Evolutionary conservation across 2,888 invertebrate genomes (phyloP), one percentile per base, ranked within the genome.

Genomic region (Heliconius erato): DNA sequence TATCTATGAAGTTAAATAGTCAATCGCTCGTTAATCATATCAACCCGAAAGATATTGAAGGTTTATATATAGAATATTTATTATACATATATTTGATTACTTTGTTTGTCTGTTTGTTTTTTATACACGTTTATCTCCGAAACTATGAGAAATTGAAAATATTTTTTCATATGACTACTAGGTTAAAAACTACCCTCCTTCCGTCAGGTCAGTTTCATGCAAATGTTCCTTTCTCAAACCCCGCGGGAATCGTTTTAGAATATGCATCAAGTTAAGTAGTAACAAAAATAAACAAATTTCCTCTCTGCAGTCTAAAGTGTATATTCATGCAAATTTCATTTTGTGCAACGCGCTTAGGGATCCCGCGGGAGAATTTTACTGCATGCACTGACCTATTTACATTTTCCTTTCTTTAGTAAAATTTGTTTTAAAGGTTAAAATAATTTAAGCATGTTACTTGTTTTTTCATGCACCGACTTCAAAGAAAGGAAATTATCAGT

Each of bases 271-370:
- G 72, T 72, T 11, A 71, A 14, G 16, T 26, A 49, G 16, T 44
- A 44, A 72, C 44, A 44, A 72, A 72, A 49, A 72, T 49, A 72
- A 72, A 72, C 72, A 72, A 44, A 7, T 7, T 9, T 44, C 44
- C 44, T 26, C n/a, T 16, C 1, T 49, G 26, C 26, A 49, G 26
- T 72, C 72, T 16, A 72, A 12, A 72, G 72, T 44, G 72, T 72
- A 72, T 72, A 44, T 72, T 72, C 44, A 72, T 72, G 72, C 44
- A 26, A 35, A 76, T 76, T 54, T 76, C n/a, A 63, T 76, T 74
- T 76, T 32, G 54, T 63, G 12, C 63, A 35, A 63, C 76, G 63
- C 23, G 7, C 0, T 78, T n/a, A 44, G n/a, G 6, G 23, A 16
- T 28, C 40, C 65, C 26, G 26, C 4, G 40, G 78, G 26, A 78